Evolutionary conservation across 2,888 invertebrate species (phyloP), one percentile per base, ranked within the genome.

Genomic region (Choreutis nemorana): DNA sequence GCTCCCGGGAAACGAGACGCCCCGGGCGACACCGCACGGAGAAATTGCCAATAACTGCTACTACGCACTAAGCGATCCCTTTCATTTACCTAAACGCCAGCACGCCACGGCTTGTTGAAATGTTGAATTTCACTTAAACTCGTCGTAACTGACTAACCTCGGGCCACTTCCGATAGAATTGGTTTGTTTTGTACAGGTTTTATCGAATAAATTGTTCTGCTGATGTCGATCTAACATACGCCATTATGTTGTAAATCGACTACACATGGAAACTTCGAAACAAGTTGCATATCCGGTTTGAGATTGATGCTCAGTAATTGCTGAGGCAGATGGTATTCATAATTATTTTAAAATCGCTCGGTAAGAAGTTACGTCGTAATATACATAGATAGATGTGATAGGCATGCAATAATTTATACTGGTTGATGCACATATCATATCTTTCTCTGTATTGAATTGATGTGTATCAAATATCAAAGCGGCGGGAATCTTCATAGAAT

Each of bases 1-100:
- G 55, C 61, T 64, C 71, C 72, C 68, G 70, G 72, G 71, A 67
- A 67, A 67, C 63, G 45, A 50, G 55, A 42, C 61, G 64, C 67
- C 67, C 60, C 50, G 45, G 61, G 65, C 67, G 55, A 55, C 52
- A 44, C 41, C 42, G 50, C 50, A 42, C 50, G 50, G 56, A 53
- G 60, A 66, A 64, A 67, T 61, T 62, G 57, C 55, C 60, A 54
- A 58, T 55, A 62, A 59, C 54, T 44, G 53, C 57, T 48, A 41
- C 46, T 46, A 49, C 46, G 42, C 46, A 48, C 51, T 56, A 56
- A 57, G 48, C 57, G 52, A 61, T 59, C 61, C 62, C 60, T 51
- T 61, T 61, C 58, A 60, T 63, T 61, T 55, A 53, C 59, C 55
- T 47, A 52, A 52, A 46, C 45, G 44, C 42, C 40, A 35, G 32